Conservation (phyloP, 2,888 invertebrate genomes). For the Spilarctia lutea region DNA sequence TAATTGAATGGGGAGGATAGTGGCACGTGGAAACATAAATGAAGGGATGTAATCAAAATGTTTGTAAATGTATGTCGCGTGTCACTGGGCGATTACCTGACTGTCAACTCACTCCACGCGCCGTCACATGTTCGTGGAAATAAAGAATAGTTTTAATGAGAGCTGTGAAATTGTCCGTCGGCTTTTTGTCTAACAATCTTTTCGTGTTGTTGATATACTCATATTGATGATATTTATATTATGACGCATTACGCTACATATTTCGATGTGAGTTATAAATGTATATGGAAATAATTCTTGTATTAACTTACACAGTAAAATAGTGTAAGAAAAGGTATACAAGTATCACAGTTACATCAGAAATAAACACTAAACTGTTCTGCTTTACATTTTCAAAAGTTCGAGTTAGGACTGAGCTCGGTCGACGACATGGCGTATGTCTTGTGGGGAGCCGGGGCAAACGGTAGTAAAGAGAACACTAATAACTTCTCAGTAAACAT, state of each 20-base stretch:
- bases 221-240: not conserved
- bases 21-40: constrained; percentile 77
- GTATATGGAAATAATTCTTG: not conserved
- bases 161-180: constrained; percentile 28
- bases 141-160: constrained; percentile 54
- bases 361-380: constrained; percentile 28
- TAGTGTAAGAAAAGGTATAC: constrained; percentile 17
- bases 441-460: not conserved
- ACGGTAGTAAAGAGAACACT: constrained; percentile 22
- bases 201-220: constrained; percentile 9
- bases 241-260: not conserved
- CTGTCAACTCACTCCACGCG: constrained; percentile 50
- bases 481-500: constrained; percentile 72
- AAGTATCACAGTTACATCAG: constrained; percentile 21
- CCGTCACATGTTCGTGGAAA: constrained; percentile 51
- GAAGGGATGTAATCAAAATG: constrained; percentile 80
- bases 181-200: constrained; percentile 28
- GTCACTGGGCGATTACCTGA: constrained; percentile 74
- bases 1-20: constrained; percentile 72
- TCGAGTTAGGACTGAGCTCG: constrained; percentile 44
- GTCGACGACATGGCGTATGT: constrained; percentile 53
- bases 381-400: constrained; percentile 34
- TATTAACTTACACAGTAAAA: constrained; percentile 5
- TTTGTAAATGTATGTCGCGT: constrained; percentile 83
- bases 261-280: not conserved